Evolutionary conservation across 64 coral and sea anemone species (phyloP).

Genomic region (Stylophora pistillata): DNA sequence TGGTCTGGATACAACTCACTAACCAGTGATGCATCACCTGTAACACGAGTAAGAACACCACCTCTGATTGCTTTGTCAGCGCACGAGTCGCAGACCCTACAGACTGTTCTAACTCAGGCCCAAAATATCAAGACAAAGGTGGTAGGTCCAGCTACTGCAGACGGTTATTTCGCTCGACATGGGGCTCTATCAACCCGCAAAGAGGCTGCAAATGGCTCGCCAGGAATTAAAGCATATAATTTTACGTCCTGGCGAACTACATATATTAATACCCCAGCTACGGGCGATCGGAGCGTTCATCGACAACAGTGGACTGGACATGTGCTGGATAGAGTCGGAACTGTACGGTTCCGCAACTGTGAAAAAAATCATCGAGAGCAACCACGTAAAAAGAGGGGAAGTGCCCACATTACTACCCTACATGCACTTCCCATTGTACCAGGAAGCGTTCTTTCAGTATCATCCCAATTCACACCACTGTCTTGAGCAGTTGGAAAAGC

Average conservation of each 20-base stretch:
- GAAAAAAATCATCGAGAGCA: conserved; percentile 45
- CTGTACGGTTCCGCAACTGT: conserved; percentile 47
- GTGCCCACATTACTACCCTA: conserved; percentile 21
- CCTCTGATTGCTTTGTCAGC: conserved; percentile 21
- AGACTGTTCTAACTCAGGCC: conserved; percentile 34
- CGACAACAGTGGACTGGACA: conserved; percentile 45
- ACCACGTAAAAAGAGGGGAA: conserved; percentile 34
- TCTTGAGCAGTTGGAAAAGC: too few relatives aligned
- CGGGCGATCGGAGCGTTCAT: conserved; percentile 36
- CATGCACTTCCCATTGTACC: conserved; percentile 36
- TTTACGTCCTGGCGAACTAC: not conserved
- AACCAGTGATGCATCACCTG: not conserved
- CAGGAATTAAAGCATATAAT: conserved; percentile 39
- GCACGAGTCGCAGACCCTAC: conserved; percentile 34
- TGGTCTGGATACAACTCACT: conserved; percentile 19
- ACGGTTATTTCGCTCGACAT: conserved; percentile 57
- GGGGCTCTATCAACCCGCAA: conserved; percentile 48
- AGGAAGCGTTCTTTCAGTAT: conserved; percentile 28
- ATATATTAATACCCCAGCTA: conserved; percentile 32
- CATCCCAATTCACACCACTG: too few relatives aligned
- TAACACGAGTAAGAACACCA: conserved; percentile 35
- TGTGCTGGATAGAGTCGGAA: conserved; percentile 60
- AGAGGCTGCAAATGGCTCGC: conserved; percentile 47
- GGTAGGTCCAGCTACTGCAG: conserved; percentile 38
- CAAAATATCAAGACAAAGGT: conserved; percentile 32